phyloP scores from a whole-genome alignment of 2,113 vertebrate genomes.

The Calyptomena viridis region DNA sequence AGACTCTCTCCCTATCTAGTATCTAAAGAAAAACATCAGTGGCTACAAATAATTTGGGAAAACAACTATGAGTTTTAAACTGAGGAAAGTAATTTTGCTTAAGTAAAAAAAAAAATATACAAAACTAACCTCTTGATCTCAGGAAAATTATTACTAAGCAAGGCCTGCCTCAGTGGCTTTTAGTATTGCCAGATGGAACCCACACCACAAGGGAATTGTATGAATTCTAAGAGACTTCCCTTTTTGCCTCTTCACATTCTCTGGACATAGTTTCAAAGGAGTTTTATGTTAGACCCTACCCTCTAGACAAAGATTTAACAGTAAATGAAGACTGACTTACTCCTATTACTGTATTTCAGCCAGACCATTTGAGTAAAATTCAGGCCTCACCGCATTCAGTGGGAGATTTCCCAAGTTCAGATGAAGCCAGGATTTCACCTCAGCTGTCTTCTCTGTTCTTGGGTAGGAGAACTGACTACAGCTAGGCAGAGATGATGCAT shows the following conservation, averaged over 20 bases:
- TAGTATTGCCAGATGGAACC: neutral
- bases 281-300: neutral
- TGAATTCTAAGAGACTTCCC: neutral
- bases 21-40: neutral
- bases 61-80: neutral
- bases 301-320: neutral
- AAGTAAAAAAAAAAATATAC: neutral
- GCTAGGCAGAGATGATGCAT: conserved; percentile 4
- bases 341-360: neutral
- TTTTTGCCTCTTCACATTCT: neutral
- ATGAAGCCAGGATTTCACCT: neutral
- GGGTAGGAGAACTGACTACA: neutral
- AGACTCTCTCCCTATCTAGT: neutral
- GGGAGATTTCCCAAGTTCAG: neutral
- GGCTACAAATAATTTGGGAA: neutral
- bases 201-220: neutral
- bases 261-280: neutral
- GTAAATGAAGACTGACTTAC: neutral
- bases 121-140: neutral
- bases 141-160: neutral
- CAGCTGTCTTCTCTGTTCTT: neutral
- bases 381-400: neutral
- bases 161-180: neutral
- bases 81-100: neutral
- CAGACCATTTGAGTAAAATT: neutral